Conservation (phyloP, 2,797 vertebrate species). For the Eutrigla gurnardus region DNA sequence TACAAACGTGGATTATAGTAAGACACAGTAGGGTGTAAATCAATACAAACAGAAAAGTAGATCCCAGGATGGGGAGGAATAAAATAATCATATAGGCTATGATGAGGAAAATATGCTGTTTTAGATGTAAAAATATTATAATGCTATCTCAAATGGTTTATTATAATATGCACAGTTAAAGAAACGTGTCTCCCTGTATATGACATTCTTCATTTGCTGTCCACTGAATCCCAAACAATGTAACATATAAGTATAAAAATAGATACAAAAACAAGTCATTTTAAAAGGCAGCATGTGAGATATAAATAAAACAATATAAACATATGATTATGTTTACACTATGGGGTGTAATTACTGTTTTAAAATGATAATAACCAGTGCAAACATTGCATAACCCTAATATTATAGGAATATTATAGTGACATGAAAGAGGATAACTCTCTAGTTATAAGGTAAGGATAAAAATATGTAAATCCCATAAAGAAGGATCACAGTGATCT, state of each 20-base stretch:
- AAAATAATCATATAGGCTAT: not conserved
- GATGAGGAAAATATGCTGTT: not conserved
- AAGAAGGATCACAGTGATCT: not conserved
- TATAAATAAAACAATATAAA: no score
- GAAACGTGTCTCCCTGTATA: no score
- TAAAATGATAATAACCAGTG: not conserved
- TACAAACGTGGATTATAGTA: not conserved
- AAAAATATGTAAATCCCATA: slow-evolving; percentile 10
- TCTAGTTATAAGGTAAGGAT: slow-evolving; percentile 7
- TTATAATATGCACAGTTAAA: no score
- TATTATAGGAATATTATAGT: not conserved
- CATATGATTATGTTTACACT: no score
- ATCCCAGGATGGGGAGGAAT: not conserved
- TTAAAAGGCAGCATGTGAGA: no score
- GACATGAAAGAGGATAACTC: not conserved
- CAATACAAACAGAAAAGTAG: slow-evolving; percentile 1
- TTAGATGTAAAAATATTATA: not conserved
- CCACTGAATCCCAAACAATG: no score
- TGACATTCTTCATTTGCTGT: no score
- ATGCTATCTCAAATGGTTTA: no score
- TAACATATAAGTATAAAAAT: no score
- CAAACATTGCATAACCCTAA: not conserved
- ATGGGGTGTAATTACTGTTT: not conserved
- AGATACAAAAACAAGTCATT: no score
- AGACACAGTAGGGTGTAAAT: not conserved